phyloP scores from a whole-genome alignment of 2,113 vertebrate genomes.

The Pelusios castaneus region DNA sequence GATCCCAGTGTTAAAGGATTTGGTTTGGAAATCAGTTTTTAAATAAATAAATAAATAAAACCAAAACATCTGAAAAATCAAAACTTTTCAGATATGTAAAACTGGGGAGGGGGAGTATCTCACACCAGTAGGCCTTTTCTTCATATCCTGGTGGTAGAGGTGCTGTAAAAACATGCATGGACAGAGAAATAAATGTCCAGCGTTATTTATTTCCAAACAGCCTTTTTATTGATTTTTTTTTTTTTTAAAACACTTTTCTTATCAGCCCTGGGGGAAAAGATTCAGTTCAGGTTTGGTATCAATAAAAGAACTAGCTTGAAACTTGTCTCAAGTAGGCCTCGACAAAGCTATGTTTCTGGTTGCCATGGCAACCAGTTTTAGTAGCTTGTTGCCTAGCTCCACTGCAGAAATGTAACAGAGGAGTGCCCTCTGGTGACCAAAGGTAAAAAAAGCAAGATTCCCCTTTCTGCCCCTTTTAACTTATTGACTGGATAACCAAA shows the following conservation, averaged over 20 bases:
- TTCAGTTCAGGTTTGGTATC: not conserved
- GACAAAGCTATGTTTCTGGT: too few relatives aligned
- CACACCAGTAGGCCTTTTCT: not conserved
- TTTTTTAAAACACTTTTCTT: too few relatives aligned
- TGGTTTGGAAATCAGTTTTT: not conserved
- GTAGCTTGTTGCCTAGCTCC: too few relatives aligned
- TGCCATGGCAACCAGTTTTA: too few relatives aligned
- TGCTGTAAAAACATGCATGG: not conserved
- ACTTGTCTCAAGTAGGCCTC: not conserved
- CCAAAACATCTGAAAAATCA: not conserved
- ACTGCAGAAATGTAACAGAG: too few relatives aligned
- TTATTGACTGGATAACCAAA: not conserved
- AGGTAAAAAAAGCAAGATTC: not conserved
- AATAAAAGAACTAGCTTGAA: not conserved
- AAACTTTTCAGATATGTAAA: not conserved
- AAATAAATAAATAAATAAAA: too few relatives aligned
- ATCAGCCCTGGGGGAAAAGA: not conserved
- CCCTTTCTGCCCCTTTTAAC: not conserved
- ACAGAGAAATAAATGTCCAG: not conserved
- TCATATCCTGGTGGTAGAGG: not conserved
- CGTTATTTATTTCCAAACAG: not conserved
- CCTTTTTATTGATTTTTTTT: not conserved
- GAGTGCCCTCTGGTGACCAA: too few relatives aligned
- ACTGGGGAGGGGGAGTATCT: not conserved
- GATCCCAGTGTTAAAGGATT: not conserved